A percentile compares a stretch with the other conserved stretches of the same genome.
These are phyloP conservation scores for Ictalurus punctatus DNA, from an alignment of 2,113 vertebrate genomes.

Conservation along the genomic window DNA sequence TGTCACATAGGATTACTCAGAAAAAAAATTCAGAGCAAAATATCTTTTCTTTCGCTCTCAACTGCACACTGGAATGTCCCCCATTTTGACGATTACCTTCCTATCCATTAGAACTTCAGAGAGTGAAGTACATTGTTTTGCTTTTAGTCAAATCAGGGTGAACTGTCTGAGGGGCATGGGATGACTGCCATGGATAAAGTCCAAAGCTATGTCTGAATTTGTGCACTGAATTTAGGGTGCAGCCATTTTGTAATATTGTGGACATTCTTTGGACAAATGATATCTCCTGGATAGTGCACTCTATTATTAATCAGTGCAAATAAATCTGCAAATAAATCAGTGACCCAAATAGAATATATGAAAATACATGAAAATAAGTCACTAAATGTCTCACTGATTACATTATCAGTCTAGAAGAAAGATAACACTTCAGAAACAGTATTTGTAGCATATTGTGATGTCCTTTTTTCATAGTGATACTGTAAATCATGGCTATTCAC, in stretches of 20 bases:
- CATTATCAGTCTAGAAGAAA: neutral
- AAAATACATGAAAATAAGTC: conserved; percentile 1
- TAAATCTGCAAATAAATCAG: neutral
- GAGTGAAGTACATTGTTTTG: conserved; percentile 42
- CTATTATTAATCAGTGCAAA: neutral
- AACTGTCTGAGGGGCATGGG: neutral
- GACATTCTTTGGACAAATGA: neutral
- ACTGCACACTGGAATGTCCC: neutral
- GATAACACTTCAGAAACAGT: neutral
- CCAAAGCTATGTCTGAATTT: neutral
- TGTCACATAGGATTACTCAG: conserved; percentile 17
- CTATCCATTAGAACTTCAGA: conserved; percentile 34
- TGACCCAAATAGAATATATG: neutral
- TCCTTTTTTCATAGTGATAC: neutral
- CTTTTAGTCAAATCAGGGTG: conserved; percentile 43
- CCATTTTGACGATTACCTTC: neutral
- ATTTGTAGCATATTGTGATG: neutral
- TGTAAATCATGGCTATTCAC: neutral
- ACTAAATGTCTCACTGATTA: neutral
- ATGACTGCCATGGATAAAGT: neutral
- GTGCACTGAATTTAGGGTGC: neutral
- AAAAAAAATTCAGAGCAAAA: neutral
- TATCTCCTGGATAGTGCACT: neutral
- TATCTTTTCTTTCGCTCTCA: neutral
- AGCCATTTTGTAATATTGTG: neutral